A percentile compares a stretch with the other conserved stretches of the same genome.
These are phyloP conservation scores for Plecotus auritus DNA, from an alignment of 2,113 vertebrate species.

Conservation along the genomic window DNA sequence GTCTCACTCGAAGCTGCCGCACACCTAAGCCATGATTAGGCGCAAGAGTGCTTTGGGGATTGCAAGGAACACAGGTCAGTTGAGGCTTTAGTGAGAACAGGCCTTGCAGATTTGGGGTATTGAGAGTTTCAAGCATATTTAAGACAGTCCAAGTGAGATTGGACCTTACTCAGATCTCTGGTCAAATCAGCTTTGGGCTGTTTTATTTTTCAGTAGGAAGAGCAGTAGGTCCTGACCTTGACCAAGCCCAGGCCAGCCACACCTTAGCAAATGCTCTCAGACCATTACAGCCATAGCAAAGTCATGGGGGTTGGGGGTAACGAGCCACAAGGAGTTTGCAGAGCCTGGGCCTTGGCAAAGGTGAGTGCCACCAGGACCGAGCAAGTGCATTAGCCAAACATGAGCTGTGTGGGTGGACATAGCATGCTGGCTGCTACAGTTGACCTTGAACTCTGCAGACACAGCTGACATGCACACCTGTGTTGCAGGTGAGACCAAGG, in stretches of 20 bases:
- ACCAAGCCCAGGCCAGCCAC: not conserved
- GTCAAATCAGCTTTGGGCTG: not conserved
- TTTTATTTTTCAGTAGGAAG: not conserved
- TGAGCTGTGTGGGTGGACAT: not conserved
- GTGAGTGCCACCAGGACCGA: not conserved
- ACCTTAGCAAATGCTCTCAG: not conserved
- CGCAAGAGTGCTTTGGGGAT: not conserved
- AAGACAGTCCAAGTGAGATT: not conserved
- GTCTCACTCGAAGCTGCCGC: not conserved
- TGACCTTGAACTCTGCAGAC: not conserved
- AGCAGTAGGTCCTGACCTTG: not conserved
- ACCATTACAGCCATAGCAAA: not conserved
- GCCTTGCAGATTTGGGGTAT: not conserved
- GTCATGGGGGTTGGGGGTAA: not conserved
- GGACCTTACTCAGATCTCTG: not conserved
- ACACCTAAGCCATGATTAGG: not conserved
- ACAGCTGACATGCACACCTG: not conserved
- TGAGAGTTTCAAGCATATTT: not conserved
- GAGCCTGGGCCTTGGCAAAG: not conserved
- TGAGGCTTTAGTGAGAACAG: not conserved
- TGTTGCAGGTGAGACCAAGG: not conserved
- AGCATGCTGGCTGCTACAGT: not conserved
- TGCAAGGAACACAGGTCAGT: not conserved
- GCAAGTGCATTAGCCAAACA: not conserved
- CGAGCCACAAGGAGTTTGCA: not conserved